Conservation (phyloP, 2,797 vertebrate genomes). For the Esox lucius region DNA sequence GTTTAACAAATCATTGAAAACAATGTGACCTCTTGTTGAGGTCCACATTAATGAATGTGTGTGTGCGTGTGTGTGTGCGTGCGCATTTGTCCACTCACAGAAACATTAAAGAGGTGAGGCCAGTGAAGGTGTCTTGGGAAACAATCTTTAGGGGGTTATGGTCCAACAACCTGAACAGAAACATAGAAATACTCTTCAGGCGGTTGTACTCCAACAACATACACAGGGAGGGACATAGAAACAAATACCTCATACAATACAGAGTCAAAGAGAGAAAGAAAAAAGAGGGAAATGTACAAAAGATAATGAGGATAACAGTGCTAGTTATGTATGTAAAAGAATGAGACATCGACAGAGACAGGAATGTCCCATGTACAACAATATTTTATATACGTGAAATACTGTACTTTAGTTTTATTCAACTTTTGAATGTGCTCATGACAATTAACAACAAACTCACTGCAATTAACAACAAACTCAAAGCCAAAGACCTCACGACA, state of each 20-base stretch:
- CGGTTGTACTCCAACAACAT: conserved; percentile 76
- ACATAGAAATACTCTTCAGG: conserved; percentile 52
- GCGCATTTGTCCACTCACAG: conserved; percentile 71
- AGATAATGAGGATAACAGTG: no score
- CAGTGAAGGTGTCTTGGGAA: conserved; percentile 74
- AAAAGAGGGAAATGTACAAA: background rate
- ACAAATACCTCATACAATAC: background rate
- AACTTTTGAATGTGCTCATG: no score
- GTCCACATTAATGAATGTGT: background rate
- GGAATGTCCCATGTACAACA: no score
- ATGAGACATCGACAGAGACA: no score
- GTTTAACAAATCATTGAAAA: no score
- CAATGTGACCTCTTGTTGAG: no score
- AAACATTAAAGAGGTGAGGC: conserved; percentile 74
- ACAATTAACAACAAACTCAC: no score
- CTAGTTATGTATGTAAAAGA: no score
- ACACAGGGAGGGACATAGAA: background rate
- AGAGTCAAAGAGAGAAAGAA: background rate
- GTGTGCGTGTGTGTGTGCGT: background rate
- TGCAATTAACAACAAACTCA: no score
- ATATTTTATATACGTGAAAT: no score
- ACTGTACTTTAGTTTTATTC: no score
- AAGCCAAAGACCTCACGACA: no score
- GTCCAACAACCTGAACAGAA: conserved; percentile 75
- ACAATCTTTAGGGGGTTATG: conserved; percentile 78